A percentile compares a stretch with the other conserved stretches of the same genome.
These are phyloP conservation scores for Leucania comma DNA, from an alignment of 2,888 invertebrate genomes.

Conservation along the genomic window DNA sequence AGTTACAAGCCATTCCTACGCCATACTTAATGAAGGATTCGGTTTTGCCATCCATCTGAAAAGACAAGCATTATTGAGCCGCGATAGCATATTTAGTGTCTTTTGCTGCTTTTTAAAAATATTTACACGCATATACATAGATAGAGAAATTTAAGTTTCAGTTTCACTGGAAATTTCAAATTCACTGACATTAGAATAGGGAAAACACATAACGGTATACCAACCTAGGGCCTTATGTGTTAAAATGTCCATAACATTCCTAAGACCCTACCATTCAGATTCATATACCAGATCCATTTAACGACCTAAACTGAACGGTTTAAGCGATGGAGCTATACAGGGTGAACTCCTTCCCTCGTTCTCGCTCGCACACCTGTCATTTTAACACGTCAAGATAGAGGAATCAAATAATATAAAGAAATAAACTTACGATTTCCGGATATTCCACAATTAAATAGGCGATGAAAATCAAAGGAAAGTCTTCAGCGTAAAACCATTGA, in stretches of 20 bases:
- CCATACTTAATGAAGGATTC: conserved; percentile 87
- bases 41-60: conserved; percentile 48
- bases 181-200: not conserved
- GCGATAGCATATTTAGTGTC: no score
- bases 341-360: no score
- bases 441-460: conserved; percentile 74
- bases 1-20: conserved; percentile 92
- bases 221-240: not conserved
- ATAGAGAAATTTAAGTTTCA: no score
- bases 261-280: no score
- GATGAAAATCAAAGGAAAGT: conserved; percentile 73
- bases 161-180: conserved; percentile 13
- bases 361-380: not conserved
- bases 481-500: conserved; percentile 67
- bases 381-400: no score
- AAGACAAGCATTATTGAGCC: not conserved
- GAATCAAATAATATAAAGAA: not conserved
- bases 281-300: no score
- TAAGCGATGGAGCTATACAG: no score
- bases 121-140: no score
- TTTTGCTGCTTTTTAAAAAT: no score
- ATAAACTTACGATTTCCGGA: conserved; percentile 75
- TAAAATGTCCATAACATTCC: no score
- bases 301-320: no score
- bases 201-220: not conserved